Evolutionary conservation across 2,888 invertebrate genomes (phyloP), one percentile per base, ranked within the genome.

Genomic region (Hirtodrosophila duncani): DNA sequence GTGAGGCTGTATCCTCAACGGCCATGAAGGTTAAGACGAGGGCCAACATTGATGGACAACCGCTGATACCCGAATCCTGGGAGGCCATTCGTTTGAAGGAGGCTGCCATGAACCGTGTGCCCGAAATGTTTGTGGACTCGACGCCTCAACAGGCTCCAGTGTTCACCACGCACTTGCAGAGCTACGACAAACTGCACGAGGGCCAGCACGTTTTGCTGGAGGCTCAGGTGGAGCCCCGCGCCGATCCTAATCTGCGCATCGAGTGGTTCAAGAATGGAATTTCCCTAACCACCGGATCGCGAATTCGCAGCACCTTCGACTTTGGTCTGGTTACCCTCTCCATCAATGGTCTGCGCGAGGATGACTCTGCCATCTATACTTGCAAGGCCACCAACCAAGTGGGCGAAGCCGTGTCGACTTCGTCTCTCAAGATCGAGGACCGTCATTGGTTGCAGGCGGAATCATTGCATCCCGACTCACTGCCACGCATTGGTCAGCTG

Each of bases 221-320:
- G 87, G 96, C 95, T 37, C 95, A 95, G 86, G 95, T 97, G 7
- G 96, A 96, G 82, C 97, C 97, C 7, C 90, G 95, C 67, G 93
- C 94, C 3, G 96, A 96, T 88, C 94, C 96, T 0, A 93, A 96
- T 82, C 88, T 96, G 24, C 90, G 92, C 52, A 92, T 95, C 45
- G 96, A 96, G 86, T 97, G 96, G 96, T 96, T 94, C 87, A 96
- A 96, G 84, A 97, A 96, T 83, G 95, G 96, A n/a, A 88, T 94
- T 31, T 90, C 94, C 0, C 88, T 96, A 10, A 94, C 94, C 51
- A 95, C 94, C 52, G 96, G 95, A 66, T 93, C 97, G 21, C 91
- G 98, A 68, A 90, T 98, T 59, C 93, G 95, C 83, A 97, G 97
- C 70, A 95, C 96, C 16, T 96, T 98, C 83, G 99, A 99, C 85